Percentiles rank a stretch among this genome's conserved stretches.
These are phyloP conservation scores for Sesia bembeciformis DNA, from an alignment of 2,888 invertebrate genomes.

Conservation along the genomic window DNA sequence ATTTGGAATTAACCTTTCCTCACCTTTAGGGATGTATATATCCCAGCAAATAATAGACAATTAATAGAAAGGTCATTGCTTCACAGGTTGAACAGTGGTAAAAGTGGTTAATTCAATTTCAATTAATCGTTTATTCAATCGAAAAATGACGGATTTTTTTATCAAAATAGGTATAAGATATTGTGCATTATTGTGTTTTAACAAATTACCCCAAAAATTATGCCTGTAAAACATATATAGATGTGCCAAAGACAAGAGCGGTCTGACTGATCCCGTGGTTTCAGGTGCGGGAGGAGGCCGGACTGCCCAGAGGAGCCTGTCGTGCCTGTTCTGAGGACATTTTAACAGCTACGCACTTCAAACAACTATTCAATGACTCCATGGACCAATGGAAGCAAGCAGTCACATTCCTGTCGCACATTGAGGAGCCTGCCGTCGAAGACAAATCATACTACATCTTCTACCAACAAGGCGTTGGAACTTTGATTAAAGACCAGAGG, in stretches of 20 bases:
- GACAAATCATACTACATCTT: slow-evolving; percentile 36
- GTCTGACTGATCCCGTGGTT: slow-evolving; percentile 57
- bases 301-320: slow-evolving; percentile 45
- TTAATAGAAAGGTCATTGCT: too few species aligned
- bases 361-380: slow-evolving; percentile 33
- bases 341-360: slow-evolving; percentile 33
- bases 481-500: slow-evolving; percentile 23
- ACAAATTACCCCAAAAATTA: too few species aligned
- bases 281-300: slow-evolving; percentile 49
- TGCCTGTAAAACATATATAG: neutral
- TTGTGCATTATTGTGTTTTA: too few species aligned
- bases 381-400: slow-evolving; percentile 32
- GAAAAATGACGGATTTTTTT: too few species aligned
- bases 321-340: slow-evolving; percentile 33
- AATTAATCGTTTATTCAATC: too few species aligned
- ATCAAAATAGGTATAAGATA: too few species aligned
- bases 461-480: slow-evolving; percentile 19
- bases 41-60: too few species aligned
- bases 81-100: too few species aligned
- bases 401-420: slow-evolving; percentile 18
- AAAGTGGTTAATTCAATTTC: too few species aligned
- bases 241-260: slow-evolving; percentile 14
- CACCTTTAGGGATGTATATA: too few species aligned
- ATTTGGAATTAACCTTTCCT: too few species aligned
- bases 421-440: slow-evolving; percentile 16